phyloP scores from a whole-genome alignment of 2,113 vertebrate species.

The Bubalus kerabau region DNA sequence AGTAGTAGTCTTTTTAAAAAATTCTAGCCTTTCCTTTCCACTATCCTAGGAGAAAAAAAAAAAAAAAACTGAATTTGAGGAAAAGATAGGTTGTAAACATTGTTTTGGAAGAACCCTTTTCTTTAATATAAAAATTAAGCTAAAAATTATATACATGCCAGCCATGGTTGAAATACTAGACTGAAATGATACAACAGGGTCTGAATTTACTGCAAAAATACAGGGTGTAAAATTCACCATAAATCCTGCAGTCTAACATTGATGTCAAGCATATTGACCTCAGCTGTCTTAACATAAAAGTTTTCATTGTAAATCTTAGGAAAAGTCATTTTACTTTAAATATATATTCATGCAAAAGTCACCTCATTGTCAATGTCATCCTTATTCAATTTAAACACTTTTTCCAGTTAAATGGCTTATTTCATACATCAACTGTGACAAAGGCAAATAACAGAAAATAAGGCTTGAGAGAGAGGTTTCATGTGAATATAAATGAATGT shows the following conservation, averaged over 20 bases:
- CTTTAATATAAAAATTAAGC: background rate
- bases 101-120: background rate
- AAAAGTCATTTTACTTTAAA: background rate
- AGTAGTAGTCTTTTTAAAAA: background rate
- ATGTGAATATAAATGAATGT: background rate
- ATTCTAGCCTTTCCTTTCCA: background rate
- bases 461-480: background rate
- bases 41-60: background rate
- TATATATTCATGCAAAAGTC: background rate
- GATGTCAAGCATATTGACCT: background rate
- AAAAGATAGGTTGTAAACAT: background rate
- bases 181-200: background rate
- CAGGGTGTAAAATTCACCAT: background rate
- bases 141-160: background rate
- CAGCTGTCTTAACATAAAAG: background rate
- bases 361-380: background rate
- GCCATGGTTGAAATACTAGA: background rate
- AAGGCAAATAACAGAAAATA: conserved; percentile 39
- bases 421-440: background rate
- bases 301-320: background rate
- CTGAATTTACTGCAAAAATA: background rate
- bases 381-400: background rate
- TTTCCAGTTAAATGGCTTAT: conserved; percentile 14
- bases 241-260: background rate
- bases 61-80: background rate